Percentiles rank a stretch among this genome's conserved stretches.
Evolutionary conservation across 2,113 vertebrate genomes (phyloP).

Genomic region (Capra hircus): DNA sequence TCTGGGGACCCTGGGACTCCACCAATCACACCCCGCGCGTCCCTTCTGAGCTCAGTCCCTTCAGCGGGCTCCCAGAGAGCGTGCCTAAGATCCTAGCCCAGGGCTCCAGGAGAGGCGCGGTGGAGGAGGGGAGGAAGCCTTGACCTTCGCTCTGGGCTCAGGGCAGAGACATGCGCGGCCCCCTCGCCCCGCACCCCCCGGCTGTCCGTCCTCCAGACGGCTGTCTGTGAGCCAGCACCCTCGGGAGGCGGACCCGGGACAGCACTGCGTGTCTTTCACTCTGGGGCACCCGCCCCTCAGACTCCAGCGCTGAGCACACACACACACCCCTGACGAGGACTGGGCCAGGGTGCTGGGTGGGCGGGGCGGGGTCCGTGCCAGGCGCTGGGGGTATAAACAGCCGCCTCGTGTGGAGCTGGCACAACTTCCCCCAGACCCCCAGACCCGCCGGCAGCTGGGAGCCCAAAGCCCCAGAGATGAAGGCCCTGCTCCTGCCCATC

Average conservation of each 20-base stretch:
- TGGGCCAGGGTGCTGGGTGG: background rate
- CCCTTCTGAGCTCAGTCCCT: background rate
- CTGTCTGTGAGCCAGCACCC: background rate
- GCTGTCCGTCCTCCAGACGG: background rate
- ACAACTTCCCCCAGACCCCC: background rate
- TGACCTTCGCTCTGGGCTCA: background rate
- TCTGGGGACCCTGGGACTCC: background rate
- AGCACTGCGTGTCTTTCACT: accelerated
- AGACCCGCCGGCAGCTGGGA: background rate
- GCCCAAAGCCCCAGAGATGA: background rate
- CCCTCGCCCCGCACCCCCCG: accelerated
- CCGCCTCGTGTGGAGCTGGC: accelerated
- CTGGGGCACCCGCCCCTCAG: background rate
- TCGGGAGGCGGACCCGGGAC: accelerated
- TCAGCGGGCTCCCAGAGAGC: accelerated
- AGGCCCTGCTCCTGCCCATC: background rate
- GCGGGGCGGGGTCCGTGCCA: background rate
- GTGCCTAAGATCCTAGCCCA: background rate
- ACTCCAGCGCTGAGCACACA: too few species aligned
- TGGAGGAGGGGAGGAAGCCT: background rate
- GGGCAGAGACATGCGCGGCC: background rate
- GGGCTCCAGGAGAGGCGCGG: background rate
- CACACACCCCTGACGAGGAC: accelerated
- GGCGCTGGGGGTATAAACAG: background rate
- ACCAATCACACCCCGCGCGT: accelerated